Base-by-base conservation (phyloP, 1,140 invertebrate species). In the Heliconius congener region DNA sequence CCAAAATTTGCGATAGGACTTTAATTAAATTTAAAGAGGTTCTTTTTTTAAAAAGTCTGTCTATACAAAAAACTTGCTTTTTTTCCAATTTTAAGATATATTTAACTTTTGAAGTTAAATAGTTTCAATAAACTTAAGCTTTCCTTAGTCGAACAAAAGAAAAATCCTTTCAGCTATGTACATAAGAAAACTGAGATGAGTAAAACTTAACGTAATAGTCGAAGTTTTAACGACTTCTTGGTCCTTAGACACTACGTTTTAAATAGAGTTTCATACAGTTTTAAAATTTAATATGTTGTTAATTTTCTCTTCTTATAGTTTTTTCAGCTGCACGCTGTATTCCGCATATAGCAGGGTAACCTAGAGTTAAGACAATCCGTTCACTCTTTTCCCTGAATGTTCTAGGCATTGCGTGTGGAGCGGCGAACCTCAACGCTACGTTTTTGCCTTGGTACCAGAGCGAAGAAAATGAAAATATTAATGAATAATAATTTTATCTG, bases 151-250 rank as follows among this genome's bases (percentile, higher is more conserved):
- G 60, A n/a, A 66, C 23, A 66, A 66, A 66, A 66, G 60, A 66
- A 66, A 30, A 66, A 66, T 66, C 60, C 60, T 66, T 66, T 66
- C 27, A 66, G 27, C 60, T 66, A 66, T 66, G 13, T 66, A 66
- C 60, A 30, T 66, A 66, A 66, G 60, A 30, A 66, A 66, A 30
- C 60, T 55, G 52, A 34, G 50, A 74, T 74, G 50, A 72, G 30
- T 39, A 39, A 74, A 18, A 50, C 73, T 55, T 55, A 74, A 74
- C 42, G 42, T 74, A 74, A 52, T 52, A 74, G 73, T 55, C 77
- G 16, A 78, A 78, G 77, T 78, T 78, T 78, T 78, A 78, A 78
- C 77, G 72, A 78, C 72, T 52, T 77, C 70, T 30, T 13, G 23
- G 39, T 72, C 23, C 23, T 66, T 27, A 66, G 60, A 66, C 60